Conservation (phyloP, 2,888 invertebrate species). For the Melanchra persicariae region DNA sequence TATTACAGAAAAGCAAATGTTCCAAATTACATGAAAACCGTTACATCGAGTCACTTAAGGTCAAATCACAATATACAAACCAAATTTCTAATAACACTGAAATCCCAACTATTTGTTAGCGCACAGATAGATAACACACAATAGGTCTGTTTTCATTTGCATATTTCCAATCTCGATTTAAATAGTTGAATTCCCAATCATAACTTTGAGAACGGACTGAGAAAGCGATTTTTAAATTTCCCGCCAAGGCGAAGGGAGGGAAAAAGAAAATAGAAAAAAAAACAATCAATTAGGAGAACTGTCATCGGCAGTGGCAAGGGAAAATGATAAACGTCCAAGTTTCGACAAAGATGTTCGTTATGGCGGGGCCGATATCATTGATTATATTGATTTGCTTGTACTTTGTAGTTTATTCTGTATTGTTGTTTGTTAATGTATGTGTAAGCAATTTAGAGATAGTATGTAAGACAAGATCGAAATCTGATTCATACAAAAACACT, state of each 20-base stretch:
- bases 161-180: constrained; percentile 77
- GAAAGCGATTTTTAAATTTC: constrained; percentile 77
- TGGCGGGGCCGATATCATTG: constrained; percentile 62
- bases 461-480: too few species aligned
- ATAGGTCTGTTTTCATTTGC: constrained; percentile 70
- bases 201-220: constrained; percentile 72
- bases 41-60: neutral
- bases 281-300: constrained; percentile 88
- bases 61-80: neutral
- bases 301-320: constrained; percentile 82
- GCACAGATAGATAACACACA: constrained; percentile 45
- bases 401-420: constrained; percentile 33
- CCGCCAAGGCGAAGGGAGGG: constrained; percentile 68
- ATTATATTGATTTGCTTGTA: constrained; percentile 63
- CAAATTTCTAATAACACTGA: constrained; percentile 1
- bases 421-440: constrained; percentile 34
- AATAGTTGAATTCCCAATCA: constrained; percentile 82
- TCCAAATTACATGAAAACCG: neutral
- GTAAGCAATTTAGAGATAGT: constrained; percentile 22
- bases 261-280: constrained; percentile 73
- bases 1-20: neutral
- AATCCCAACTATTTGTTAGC: constrained; percentile 50
- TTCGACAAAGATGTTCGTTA: constrained; percentile 64
- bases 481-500: too few species aligned
- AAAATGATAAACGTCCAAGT: constrained; percentile 76